Conservation (phyloP, 2,888 invertebrate species). For the Yponomeuta evonymella region DNA sequence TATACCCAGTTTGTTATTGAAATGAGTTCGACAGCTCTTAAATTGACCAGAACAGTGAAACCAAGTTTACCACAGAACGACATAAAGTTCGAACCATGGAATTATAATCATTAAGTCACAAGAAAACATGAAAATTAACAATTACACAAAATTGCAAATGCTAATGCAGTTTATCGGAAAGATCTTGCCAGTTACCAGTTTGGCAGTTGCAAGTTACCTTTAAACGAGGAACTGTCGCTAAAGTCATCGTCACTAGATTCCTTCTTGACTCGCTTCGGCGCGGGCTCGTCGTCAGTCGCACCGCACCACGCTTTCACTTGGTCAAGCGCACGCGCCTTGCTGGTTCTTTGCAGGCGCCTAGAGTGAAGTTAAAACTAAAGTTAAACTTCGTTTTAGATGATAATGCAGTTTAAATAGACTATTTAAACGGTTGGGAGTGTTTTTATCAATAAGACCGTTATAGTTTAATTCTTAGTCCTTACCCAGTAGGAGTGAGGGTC, state of each 20-base stretch:
- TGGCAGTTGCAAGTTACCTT: slow-evolving; percentile 31
- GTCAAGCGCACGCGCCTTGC: slow-evolving; percentile 87
- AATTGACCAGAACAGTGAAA: too few species aligned
- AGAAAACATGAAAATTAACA: too few species aligned
- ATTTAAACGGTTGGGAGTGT: too few species aligned
- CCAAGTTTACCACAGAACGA: too few species aligned
- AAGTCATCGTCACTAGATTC: slow-evolving; percentile 72
- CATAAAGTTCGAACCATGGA: too few species aligned
- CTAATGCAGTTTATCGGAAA: too few species aligned
- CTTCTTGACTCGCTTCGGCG: slow-evolving; percentile 71
- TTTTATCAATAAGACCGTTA: too few species aligned
- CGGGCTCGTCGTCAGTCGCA: slow-evolving; percentile 61
- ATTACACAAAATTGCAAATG: too few species aligned
- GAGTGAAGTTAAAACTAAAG: background rate
- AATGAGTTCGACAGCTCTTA: too few species aligned
- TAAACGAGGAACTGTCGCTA: slow-evolving; percentile 59
- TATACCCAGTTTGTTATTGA: too few species aligned
- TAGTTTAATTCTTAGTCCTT: slow-evolving; percentile 27
- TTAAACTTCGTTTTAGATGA: background rate
- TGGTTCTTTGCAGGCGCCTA: slow-evolving; percentile 83
- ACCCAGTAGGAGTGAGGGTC: slow-evolving; percentile 62
- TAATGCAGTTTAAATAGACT: background rate
- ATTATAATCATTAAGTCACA: too few species aligned
- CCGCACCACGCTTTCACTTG: slow-evolving; percentile 92
- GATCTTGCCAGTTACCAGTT: background rate